Evolutionary conservation across 2,113 vertebrate species (phyloP).

Genomic region (Seriola rivoliana): DNA sequence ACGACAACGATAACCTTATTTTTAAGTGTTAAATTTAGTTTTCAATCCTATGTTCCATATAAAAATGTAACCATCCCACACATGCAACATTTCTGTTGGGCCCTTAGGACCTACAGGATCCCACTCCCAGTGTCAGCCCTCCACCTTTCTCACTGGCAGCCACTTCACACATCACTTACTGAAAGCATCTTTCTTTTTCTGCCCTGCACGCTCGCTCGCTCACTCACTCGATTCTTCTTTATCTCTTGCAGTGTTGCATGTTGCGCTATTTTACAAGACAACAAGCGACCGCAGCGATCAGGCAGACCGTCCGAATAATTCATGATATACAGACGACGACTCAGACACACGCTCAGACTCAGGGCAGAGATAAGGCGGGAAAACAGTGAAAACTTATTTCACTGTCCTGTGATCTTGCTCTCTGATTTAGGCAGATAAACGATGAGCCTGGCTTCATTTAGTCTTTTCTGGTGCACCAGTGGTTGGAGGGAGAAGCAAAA

Average conservation of each 20-base stretch:
- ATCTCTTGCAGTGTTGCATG: neutral
- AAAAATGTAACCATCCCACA: neutral
- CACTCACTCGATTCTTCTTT: too few species aligned
- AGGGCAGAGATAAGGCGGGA: neutral
- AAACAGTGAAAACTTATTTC: neutral
- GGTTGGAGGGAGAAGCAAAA: neutral
- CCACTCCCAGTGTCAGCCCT: neutral
- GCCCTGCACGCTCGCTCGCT: neutral
- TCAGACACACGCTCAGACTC: too few species aligned
- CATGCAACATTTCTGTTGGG: neutral
- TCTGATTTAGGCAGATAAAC: conserved; percentile 35
- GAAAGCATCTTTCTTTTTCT: neutral
- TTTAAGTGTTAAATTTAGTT: neutral
- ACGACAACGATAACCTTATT: too few species aligned
- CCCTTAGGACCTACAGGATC: neutral
- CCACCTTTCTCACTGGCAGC: conserved; percentile 6
- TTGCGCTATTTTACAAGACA: neutral
- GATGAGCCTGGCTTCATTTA: conserved; percentile 18
- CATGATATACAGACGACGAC: too few species aligned
- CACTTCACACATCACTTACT: neutral
- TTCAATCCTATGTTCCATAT: neutral
- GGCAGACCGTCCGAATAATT: neutral
- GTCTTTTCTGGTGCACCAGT: conserved; percentile 7
- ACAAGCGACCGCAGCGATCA: neutral
- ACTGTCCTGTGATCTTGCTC: conserved; percentile 1